Evolutionary conservation across 2,113 vertebrate genomes (phyloP).

Genomic region (Spermophilus dauricus): DNA sequence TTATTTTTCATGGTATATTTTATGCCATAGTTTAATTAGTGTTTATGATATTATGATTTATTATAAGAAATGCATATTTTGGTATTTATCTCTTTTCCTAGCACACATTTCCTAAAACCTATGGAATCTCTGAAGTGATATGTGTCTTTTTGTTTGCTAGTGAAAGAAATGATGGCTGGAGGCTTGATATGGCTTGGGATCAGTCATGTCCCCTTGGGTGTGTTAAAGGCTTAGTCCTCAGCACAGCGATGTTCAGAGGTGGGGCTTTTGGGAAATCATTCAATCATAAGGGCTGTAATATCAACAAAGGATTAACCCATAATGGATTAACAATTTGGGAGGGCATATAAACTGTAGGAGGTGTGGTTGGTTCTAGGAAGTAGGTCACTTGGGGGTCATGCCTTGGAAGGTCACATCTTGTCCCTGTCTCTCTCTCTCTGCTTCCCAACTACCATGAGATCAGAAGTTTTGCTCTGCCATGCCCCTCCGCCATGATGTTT

Average conservation of each 20-base stretch:
- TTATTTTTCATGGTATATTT: constrained; percentile 29
- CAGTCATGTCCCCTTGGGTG: not conserved
- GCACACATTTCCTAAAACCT: not conserved
- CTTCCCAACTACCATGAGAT: no score
- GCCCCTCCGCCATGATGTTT: not conserved
- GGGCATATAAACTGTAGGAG: not conserved
- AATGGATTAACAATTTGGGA: not conserved
- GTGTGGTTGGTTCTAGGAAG: not conserved
- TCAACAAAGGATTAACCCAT: not conserved
- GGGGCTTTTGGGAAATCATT: not conserved
- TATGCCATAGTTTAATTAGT: constrained; percentile 27
- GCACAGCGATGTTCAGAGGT: not conserved
- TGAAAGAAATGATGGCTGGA: not conserved
- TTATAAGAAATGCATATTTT: not conserved
- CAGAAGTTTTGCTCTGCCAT: no score
- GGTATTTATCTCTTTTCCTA: not conserved
- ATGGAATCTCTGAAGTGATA: not conserved
- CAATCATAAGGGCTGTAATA: not conserved
- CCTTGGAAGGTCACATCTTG: not conserved
- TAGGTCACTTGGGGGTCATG: not conserved
- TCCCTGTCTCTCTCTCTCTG: not conserved
- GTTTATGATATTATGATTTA: constrained; percentile 1
- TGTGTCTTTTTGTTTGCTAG: not conserved
- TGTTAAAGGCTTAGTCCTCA: not conserved
- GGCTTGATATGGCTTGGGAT: not conserved